phyloP scores from a whole-genome alignment of 2,888 invertebrate species.

The Nemoura dubitans region DNA sequence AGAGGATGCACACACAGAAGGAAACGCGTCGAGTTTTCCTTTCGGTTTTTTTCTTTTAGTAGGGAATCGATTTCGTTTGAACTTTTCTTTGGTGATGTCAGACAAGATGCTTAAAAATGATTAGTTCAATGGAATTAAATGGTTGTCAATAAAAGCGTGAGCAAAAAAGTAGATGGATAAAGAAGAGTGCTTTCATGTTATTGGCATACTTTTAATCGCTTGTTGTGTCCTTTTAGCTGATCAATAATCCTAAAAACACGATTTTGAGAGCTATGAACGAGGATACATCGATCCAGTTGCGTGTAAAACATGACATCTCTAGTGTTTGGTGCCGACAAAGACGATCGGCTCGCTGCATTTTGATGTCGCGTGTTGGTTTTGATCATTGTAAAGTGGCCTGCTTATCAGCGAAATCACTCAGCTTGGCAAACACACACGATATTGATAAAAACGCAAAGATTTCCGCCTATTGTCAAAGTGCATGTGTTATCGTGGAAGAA shows the following conservation, averaged over 20 bases:
- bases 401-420: neutral
- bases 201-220: neutral
- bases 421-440: neutral
- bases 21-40: neutral
- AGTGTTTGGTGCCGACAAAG: neutral
- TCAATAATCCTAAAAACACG: neutral
- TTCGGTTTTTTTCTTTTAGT: neutral
- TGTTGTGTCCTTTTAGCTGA: neutral
- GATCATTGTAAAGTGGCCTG: neutral
- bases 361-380: neutral
- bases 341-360: neutral
- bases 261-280: neutral
- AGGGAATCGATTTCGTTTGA: neutral
- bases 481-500: neutral
- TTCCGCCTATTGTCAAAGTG: slow-evolving; percentile 3
- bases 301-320: neutral
- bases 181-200: neutral
- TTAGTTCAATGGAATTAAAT: neutral
- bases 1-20: neutral
- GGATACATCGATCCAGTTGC: neutral
- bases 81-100: neutral
- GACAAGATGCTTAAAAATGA: neutral
- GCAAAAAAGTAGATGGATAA: neutral
- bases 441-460: neutral
- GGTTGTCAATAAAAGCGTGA: neutral